Base-by-base conservation (phyloP, 92 coral and sea anemone species). In the Metridium senile region DNA sequence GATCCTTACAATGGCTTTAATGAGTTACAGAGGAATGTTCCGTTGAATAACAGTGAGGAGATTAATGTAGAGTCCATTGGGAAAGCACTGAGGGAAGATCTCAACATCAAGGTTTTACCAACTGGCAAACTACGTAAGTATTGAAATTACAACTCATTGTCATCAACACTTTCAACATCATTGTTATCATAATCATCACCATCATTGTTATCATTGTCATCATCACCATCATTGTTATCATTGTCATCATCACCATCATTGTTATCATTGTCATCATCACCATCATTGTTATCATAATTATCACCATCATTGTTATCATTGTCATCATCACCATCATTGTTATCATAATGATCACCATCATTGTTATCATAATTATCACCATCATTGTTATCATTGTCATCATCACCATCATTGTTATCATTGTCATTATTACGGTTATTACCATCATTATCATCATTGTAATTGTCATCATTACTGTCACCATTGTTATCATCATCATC, bases 21-120 rank as follows among this genome's bases (percentile, higher is more conserved):
- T 32, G 64, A 59, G 9, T 1, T 59, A 22, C 65, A 59, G 29
- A 59, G 32, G 26, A 23, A 20, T 19, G 76, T 86, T 18, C 62
- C 78, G 33, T 58, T 79, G 13, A 67, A 68, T 28, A 52, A 68
- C 17, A 74, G 26, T n/a, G 89, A 80, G 28, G 76, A 70, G 11
- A 43, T 88, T 25, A 78, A 84, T 29, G 28, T 88, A 39, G 93
- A 88, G 65, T 68, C 77, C 25, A 52, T 88, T 23, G 79, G 78
- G 10, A 32, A 68, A 27, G 93, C 93, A 16, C 72, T 88, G 19
- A 74, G 72, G 23, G 80, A 84, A 52, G 93, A 88, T 34, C 83
- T 88, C 9, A 74, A 66, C 9, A 64, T 34, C 26, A 54, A 20
- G 73, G 64, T 11, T 62, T 35, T 26, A 57, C 70, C 18, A 53